phyloP scores from a whole-genome alignment of 2,797 vertebrate species.

The Neoniphon sammara region DNA sequence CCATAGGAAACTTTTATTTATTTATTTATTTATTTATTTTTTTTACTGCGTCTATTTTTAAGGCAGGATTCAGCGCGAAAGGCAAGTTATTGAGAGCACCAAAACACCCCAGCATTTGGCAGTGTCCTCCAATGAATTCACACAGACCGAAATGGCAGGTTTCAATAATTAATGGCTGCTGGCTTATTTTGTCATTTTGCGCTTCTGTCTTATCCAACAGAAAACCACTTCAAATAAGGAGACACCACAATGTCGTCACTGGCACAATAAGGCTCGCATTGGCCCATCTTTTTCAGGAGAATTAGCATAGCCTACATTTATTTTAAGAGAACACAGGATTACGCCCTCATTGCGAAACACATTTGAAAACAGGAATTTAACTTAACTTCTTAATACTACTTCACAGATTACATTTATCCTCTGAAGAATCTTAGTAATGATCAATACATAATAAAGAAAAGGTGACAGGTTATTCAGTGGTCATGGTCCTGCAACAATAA shows the following conservation, averaged over 20 bases:
- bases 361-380: conserved; percentile 13
- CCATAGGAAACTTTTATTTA: not conserved
- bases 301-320: not conserved
- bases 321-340: not conserved
- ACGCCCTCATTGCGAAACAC: not conserved
- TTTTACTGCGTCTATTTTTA: not conserved
- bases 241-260: conserved; percentile 13
- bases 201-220: not conserved
- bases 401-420: conserved; percentile 2
- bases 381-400: not conserved
- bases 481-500: not conserved
- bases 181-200: too few species aligned
- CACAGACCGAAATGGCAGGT: too few species aligned
- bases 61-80: not conserved
- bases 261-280: not conserved
- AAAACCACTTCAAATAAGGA: not conserved
- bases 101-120: not conserved
- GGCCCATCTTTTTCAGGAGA: too few species aligned
- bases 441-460: conserved; percentile 19
- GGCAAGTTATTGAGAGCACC: not conserved
- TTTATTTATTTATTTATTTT: not conserved
- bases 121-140: too few species aligned
- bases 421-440: conserved; percentile 10
- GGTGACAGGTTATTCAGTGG: not conserved
- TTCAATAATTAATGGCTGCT: too few species aligned